These are phyloP conservation scores for Bombycilla garrulus DNA, from an alignment of 2,113 vertebrate species.

Conservation along the genomic window DNA sequence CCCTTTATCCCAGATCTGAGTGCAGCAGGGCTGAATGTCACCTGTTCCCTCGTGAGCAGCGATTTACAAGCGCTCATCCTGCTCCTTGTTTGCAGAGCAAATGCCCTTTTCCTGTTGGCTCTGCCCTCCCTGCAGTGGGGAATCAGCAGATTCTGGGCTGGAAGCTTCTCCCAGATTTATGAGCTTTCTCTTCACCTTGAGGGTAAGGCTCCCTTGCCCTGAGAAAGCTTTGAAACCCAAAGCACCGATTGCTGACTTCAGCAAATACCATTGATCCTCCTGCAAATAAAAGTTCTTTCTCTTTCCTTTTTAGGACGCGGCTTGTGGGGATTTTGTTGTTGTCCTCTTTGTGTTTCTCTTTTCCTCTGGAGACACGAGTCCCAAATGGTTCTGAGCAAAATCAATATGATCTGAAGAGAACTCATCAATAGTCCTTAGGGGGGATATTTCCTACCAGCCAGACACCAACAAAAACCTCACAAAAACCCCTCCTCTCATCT, in stretches of 20 bases:
- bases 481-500: neutral
- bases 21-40: conserved; percentile 53
- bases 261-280: conserved; percentile 27
- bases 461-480: neutral
- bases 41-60: conserved; percentile 31
- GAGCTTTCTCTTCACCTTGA: conserved; percentile 59
- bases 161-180: conserved; percentile 60
- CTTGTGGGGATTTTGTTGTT: neutral
- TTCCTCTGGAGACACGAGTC: neutral
- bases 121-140: conserved; percentile 19
- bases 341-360: neutral
- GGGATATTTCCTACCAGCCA: neutral
- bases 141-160: conserved; percentile 52
- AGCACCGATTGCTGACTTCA: conserved; percentile 41
- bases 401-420: neutral
- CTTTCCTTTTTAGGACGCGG: neutral
- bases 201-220: neutral
- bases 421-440: neutral
- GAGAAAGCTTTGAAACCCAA: conserved; percentile 43
- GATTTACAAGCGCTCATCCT: conserved; percentile 23
- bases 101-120: conserved; percentile 53
- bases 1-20: neutral
- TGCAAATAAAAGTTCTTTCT: neutral
- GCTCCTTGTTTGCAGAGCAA: conserved; percentile 42
- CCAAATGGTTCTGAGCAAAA: neutral